Evolutionary conservation across 1,140 invertebrate genomes (phyloP).

Genomic region (Danaus plexippus): DNA sequence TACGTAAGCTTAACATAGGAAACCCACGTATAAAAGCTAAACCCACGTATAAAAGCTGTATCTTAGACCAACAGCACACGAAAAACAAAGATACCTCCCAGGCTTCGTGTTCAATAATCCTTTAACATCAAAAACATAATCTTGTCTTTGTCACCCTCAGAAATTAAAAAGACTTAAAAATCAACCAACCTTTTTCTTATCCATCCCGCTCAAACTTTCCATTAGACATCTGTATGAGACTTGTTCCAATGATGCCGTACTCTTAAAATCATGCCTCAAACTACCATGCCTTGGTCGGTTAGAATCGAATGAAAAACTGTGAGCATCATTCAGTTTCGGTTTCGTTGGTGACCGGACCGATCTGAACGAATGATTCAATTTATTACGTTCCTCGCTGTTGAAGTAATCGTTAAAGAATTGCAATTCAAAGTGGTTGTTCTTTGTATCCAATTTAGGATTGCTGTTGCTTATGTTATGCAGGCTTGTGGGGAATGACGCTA

Average conservation of each 20-base stretch:
- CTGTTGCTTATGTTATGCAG: constrained; percentile 36
- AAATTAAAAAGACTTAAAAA: not conserved
- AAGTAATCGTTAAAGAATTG: constrained; percentile 60
- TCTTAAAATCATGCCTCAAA: constrained; percentile 42
- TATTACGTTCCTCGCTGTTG: constrained; percentile 41
- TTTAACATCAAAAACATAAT: no score
- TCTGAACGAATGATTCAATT: constrained; percentile 50
- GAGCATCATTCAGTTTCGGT: constrained; percentile 31
- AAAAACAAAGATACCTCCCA: no score
- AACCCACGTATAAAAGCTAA: no score
- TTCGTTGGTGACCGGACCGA: constrained; percentile 40
- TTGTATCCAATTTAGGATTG: constrained; percentile 21
- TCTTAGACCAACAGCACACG: no score
- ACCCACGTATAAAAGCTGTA: no score
- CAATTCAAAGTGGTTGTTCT: constrained; percentile 34
- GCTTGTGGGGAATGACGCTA: constrained; percentile 38
- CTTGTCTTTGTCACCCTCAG: no score
- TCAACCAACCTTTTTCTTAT: constrained; percentile 46
- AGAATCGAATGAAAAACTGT: constrained; percentile 42
- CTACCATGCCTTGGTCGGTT: constrained; percentile 45
- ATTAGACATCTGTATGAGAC: constrained; percentile 50
- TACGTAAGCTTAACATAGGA: no score
- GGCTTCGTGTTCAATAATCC: no score
- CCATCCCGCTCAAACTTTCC: constrained; percentile 35
- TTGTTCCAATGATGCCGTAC: constrained; percentile 46